Base-by-base conservation (phyloP, 2,797 vertebrate species). In the Danio choprae region DNA sequence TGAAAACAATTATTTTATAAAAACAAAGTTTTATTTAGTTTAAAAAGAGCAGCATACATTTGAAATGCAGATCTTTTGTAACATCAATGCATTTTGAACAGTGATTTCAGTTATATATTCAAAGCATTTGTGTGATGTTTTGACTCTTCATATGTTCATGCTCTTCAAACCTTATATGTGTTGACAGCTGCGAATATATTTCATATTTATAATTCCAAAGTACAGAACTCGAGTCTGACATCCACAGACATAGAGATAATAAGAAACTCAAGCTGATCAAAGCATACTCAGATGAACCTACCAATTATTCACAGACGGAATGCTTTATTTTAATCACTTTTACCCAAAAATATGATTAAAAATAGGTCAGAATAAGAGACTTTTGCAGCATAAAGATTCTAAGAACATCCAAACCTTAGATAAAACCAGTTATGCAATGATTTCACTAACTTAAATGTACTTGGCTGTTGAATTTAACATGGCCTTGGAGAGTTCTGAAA, bases 361-460 rank as follows among this genome's bases (percentile, higher is more conserved):
- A 46, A 43, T 13, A 48, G 15, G 13, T 10, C 44, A 68, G 22
- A 9, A 22, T 4, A 2, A 67, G 0, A 69, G 46, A 53, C 67
- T 40, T n/a, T 70, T 40, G 36, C 50, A 29, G 29, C 29, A 29
- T 29, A 53, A 53, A 15, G 11, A 70, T 70, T 70, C 36, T 9
- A 11, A 53, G 50, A 70, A 20, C 16, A 48, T 51, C 10, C 67
- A 69, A 69, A 40, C 29, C 67, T 70, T 40, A 53, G 16, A 40
- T 10, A 62, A 74, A 74, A 62, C 7, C n/a, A 56, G 13, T 6
- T 40, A 43, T 0, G 10, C 18, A 16, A 56, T 44, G 40, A 43
- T 18, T 69, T 22, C 6, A 4, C 40, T 29, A 51, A 44, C 53
- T 56, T 53, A 43, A 43, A 56, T 43, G n/a, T 43, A 22, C 18